phyloP scores from a whole-genome alignment of 2,888 invertebrate genomes.

The Leptura quadrifasciata region DNA sequence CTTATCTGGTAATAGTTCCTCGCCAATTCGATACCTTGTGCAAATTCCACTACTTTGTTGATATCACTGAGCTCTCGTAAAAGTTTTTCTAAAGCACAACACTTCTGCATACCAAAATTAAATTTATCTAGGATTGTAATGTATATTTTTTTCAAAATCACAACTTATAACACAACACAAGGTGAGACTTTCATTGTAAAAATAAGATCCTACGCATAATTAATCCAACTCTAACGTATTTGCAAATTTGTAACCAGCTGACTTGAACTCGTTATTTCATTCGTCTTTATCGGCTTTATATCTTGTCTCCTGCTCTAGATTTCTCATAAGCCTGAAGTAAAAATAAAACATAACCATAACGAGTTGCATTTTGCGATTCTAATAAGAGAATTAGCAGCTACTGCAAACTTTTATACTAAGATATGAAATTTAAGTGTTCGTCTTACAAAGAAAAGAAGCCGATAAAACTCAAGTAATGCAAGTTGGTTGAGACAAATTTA shows the following conservation, averaged over 20 bases:
- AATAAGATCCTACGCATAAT: too few species aligned
- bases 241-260: background rate
- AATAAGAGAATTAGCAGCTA: slow-evolving; percentile 26
- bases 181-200: too few species aligned
- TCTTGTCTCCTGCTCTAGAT: background rate
- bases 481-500: slow-evolving; percentile 2
- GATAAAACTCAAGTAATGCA: background rate
- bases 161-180: too few species aligned
- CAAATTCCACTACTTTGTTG: too few species aligned
- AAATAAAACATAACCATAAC: slow-evolving; percentile 20
- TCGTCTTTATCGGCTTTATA: background rate
- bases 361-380: slow-evolving; percentile 23
- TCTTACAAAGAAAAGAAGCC: slow-evolving; percentile 6
- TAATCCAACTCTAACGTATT: background rate
- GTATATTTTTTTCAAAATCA: too few species aligned
- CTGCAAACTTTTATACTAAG: slow-evolving; percentile 30
- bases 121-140: too few species aligned
- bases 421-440: slow-evolving; percentile 26
- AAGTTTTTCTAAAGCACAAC: too few species aligned
- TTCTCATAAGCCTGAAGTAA: slow-evolving; percentile 7
- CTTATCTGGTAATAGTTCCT: too few species aligned
- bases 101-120: too few species aligned
- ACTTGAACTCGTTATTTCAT: slow-evolving; percentile 12
- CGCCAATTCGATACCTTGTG: too few species aligned
- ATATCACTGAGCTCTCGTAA: too few species aligned